Conservation (phyloP, 2,797 vertebrate genomes). For the Ambastaia sidthimunki region DNA sequence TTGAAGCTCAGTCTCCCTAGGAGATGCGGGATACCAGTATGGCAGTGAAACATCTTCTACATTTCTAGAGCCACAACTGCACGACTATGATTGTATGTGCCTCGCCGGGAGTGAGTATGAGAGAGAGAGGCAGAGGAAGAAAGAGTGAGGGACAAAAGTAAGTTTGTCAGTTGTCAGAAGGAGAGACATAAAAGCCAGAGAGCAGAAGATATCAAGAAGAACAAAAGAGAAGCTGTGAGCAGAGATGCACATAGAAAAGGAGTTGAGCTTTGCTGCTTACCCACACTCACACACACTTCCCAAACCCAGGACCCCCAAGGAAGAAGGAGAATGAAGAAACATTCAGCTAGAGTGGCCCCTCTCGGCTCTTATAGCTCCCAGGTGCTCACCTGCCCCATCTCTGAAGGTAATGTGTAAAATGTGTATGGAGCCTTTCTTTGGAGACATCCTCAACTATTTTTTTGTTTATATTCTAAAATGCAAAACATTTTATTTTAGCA, state of each 20-base stretch:
- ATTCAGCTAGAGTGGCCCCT: conserved; percentile 83
- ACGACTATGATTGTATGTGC: conserved; percentile 57
- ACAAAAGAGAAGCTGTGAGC: conserved; percentile 47
- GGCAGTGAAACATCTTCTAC: conserved; percentile 70
- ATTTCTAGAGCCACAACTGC: conserved; percentile 69
- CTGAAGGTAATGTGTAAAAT: conserved; percentile 75
- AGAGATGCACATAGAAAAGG: conserved; percentile 70
- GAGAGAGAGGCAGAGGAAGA: conserved; percentile 31
- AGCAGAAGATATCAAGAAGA: conserved; percentile 54
- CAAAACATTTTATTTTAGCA: neutral
- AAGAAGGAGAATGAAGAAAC: conserved; percentile 83
- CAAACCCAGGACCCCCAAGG: conserved; percentile 61
- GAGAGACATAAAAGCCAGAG: conserved; percentile 39
- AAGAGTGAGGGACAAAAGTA: conserved; percentile 53
- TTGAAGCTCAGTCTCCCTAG: conserved; percentile 82
- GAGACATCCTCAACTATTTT: neutral
- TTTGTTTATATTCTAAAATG: neutral
- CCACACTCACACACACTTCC: conserved; percentile 51
- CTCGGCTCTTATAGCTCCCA: conserved; percentile 85
- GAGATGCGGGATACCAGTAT: conserved; percentile 76
- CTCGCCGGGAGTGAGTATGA: conserved; percentile 55
- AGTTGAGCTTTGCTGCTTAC: conserved; percentile 69
- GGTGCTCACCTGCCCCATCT: conserved; percentile 82
- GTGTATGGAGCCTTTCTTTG: neutral
- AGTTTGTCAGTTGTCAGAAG: conserved; percentile 48